These are phyloP conservation scores for Poecilia latipinna DNA, from an alignment of 2,113 vertebrate genomes.

Conservation along the genomic window DNA sequence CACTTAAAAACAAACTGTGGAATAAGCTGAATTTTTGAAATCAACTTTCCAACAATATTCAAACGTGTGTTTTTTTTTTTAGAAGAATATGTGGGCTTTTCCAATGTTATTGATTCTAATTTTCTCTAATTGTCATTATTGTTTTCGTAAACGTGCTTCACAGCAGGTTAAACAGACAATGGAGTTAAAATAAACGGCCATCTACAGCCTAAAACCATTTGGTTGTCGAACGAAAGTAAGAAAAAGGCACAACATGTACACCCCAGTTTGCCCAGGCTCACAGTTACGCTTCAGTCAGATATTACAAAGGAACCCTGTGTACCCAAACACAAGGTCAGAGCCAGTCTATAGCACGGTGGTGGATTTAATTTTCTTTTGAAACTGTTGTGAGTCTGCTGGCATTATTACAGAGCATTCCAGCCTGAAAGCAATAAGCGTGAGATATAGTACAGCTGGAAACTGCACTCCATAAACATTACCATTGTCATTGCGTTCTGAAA, in stretches of 20 bases:
- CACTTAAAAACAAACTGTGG: no score
- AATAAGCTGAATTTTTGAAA: no score
- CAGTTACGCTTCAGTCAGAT: constrained; percentile 23
- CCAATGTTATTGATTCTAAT: not conserved
- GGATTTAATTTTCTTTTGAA: constrained; percentile 53
- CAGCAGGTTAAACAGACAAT: not conserved
- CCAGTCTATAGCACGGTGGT: constrained; percentile 15
- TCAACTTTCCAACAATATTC: no score
- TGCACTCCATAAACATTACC: constrained; percentile 58
- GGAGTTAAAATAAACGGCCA: not conserved
- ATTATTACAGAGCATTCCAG: constrained; percentile 38
- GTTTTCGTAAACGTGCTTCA: not conserved
- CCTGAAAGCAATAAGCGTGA: constrained; percentile 62
- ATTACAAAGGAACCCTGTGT: constrained; percentile 31
- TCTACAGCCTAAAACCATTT: not conserved
- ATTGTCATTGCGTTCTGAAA: constrained; percentile 40
- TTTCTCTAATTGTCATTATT: not conserved
- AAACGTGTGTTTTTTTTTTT: no score
- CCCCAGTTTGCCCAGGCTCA: not conserved
- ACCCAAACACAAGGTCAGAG: constrained; percentile 37
- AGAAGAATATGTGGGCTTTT: not conserved
- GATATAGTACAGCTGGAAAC: constrained; percentile 47
- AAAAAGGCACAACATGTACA: constrained; percentile 1
- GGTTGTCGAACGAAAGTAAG: not conserved
- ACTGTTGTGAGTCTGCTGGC: constrained; percentile 50